phyloP scores from a whole-genome alignment of 1,140 invertebrate species.

The Hylyphantes graminicola region DNA sequence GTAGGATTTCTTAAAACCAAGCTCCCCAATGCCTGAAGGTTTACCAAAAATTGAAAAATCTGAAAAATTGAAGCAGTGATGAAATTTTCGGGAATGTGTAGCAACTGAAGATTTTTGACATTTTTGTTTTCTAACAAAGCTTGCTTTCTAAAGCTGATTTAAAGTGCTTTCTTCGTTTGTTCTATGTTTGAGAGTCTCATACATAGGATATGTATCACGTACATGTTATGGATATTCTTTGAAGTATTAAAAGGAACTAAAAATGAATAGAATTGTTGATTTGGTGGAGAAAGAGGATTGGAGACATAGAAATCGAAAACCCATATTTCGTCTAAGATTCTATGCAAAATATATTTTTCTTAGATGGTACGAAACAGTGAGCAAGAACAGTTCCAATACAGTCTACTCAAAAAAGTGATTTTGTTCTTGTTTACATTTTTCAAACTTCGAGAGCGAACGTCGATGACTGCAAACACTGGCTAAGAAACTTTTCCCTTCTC shows the following conservation, averaged over 20 bases:
- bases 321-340: not conserved
- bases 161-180: conserved; percentile 9
- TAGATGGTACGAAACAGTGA: not conserved
- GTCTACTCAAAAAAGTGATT: conserved; percentile 9
- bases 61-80: no score
- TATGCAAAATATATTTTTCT: conserved; percentile 10
- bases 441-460: conserved; percentile 6
- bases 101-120: not conserved
- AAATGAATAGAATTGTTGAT: not conserved
- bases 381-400: conserved; percentile 12
- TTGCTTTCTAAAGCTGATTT: not conserved
- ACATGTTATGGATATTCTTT: no score
- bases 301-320: conserved; percentile 9
- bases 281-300: not conserved
- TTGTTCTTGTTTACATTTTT: conserved; percentile 17
- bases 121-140: no score
- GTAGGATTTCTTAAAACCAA: no score
- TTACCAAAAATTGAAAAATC: no score
- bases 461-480: conserved; percentile 1
- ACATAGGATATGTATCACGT: not conserved
- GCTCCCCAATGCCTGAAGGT: no score
- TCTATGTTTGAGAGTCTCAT: conserved; percentile 16
- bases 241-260: no score
- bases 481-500: not conserved
- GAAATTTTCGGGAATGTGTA: no score